Evolutionary conservation across 2,113 vertebrate genomes (phyloP), one percentile per base, ranked within the genome.

Genomic region (Protobothrops flavoviridis): DNA sequence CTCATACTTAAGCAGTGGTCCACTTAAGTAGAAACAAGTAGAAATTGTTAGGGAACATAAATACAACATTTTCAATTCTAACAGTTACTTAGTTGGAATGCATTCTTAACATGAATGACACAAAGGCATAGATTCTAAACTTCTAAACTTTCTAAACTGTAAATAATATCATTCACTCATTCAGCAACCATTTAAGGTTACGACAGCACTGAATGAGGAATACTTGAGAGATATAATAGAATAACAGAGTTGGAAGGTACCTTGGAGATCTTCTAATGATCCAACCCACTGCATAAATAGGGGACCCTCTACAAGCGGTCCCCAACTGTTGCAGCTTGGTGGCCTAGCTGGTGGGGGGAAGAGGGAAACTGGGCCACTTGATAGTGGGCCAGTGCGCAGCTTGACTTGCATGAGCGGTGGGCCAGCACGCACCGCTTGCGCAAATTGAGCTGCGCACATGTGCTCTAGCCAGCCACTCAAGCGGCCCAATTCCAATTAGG

Each of bases 41-140:
- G 24, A 88, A 86, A 69, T n/a, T 53, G 50, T 7, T 15, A 0
- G 0, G 4, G 87, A 33, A 8, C 0, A 15, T 7, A 87, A 5
- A 6, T 1, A 0, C 0, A 12, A 33, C 0, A 3, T 10, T 7
- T 59, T 48, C 56, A 57, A 39, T 1, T 85, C 20, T 39, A 53
- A 48, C 24, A 69, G 69, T 39, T n/a, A 5, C 10, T 56, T 81
- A 8, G 57, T 86, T 55, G 89, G 90, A 94, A 93, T 11, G 90
- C 26, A 59, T 92, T 56, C 53, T 0, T 20, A 91, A 85, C 23
- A 10, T 56, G 74, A 57, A 85, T 24, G 24, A 23, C 39, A 55
- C 26, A 53, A 10, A 91, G 56, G 85, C 26, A 85, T 3, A 81
- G 50, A 81, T 48, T 56, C 39, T 81, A 81, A 20, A 45, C 1